Evolutionary conservation across 2,113 vertebrate genomes (phyloP), one percentile per base, ranked within the genome.

Genomic region (Malurus melanocephalus): DNA sequence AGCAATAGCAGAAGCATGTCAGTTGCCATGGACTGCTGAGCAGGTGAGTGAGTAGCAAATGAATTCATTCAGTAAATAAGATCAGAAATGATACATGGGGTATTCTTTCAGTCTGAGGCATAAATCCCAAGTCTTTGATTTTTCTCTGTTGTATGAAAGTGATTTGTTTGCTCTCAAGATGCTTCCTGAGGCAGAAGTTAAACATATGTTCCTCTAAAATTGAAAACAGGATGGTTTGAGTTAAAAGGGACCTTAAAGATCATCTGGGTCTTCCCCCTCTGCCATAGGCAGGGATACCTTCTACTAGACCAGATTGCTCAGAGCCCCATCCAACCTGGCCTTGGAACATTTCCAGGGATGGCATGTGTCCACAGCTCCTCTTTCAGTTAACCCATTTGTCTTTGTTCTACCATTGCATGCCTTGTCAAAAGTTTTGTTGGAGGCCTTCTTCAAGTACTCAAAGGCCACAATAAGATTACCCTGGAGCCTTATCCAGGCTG

Each of bases 1-100:
- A 48, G 98, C 99, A 10, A 99, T 99, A 86, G 98, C 98, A 30
- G 98, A 98, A 94, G 97, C 98, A 0, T 99, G 99, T 91, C 96
- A 98, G 26, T 96, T 99, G 45, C 99, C 99, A 0, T 99, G 99
- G 99, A 99, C 99, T 30, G 99, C 99, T 71, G 99, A 99, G 69
- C 99, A 99, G 98, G 99, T 99, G 20, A 74, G 97, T 90, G 20
- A 79, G 7, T 22, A 73, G 32, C 7, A 49, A 18, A 80, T 15
- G 6, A 76, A 15, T 35, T 53, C 8, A 61, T 75, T 16, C 53
- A 72, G 15, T 84, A 89, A 61, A 75, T 40, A 43, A 78, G 64
- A 43, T 20, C 15, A 51, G 38, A 59, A 69, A 19, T 42, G 42
- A 7, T 79, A 4, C 33, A 2, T 65, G 16, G 9, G 6, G 1